These are phyloP conservation scores for Dicrostonyx torquatus DNA, from an alignment of 2,797 vertebrate genomes.

Conservation along the genomic window DNA sequence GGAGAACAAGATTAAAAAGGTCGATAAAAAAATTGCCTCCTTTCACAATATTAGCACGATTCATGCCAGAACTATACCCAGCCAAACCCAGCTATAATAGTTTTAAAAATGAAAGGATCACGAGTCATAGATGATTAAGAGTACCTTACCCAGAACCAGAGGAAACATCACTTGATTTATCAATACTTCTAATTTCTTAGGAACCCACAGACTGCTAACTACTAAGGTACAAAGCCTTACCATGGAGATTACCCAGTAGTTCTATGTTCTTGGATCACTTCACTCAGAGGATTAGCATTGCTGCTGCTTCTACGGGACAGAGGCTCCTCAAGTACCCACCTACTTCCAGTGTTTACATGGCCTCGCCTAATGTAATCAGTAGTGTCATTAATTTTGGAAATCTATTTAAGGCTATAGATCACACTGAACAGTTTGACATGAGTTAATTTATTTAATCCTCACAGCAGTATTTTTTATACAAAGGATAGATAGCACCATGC, in stretches of 20 bases:
- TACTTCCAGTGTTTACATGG: neutral
- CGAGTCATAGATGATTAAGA: slow-evolving; percentile 40
- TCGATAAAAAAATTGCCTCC: slow-evolving; percentile 62
- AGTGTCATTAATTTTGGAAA: slow-evolving; percentile 8
- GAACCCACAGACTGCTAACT: slow-evolving; percentile 31
- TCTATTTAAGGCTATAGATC: neutral
- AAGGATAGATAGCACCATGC: neutral
- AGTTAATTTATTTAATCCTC: slow-evolving; percentile 46
- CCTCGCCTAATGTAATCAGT: neutral
- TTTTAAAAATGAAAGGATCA: slow-evolving; percentile 41
- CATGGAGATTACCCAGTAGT: slow-evolving; percentile 8
- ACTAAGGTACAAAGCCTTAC: slow-evolving; percentile 21
- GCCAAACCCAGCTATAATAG: slow-evolving; percentile 38
- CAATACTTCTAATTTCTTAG: slow-evolving; percentile 64
- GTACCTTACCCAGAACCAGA: slow-evolving; percentile 4
- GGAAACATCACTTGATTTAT: slow-evolving; percentile 59
- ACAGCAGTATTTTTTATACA: neutral
- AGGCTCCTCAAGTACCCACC: neutral
- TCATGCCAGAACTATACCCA: slow-evolving; percentile 18
- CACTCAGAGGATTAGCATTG: neutral
- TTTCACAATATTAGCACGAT: slow-evolving; percentile 67
- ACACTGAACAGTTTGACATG: neutral
- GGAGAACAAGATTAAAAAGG: slow-evolving; percentile 14
- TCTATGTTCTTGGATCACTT: slow-evolving; percentile 18
- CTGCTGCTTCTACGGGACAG: neutral